A percentile compares a stretch with the other conserved stretches of the same genome.
Evolutionary conservation across 2,797 vertebrate genomes (phyloP).

Genomic region (Anableps anableps): DNA sequence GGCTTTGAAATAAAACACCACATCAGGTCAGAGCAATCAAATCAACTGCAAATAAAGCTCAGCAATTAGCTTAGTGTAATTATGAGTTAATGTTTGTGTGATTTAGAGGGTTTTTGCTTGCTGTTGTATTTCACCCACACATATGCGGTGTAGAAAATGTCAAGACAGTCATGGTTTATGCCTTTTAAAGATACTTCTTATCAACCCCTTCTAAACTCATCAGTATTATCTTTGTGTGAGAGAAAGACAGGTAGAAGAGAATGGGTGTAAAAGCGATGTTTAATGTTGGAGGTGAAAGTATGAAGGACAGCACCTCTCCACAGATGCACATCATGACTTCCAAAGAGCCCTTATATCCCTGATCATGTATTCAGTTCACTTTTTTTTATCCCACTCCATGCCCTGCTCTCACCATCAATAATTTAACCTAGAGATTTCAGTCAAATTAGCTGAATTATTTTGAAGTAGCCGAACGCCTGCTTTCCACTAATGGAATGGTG

Average conservation of each 20-base stretch:
- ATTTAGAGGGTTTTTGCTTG: constrained; percentile 40
- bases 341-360: constrained; percentile 46
- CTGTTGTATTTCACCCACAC: constrained; percentile 34
- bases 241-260: constrained; percentile 2
- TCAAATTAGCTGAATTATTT: constrained; percentile 74
- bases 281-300: constrained; percentile 27
- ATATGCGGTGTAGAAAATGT: not conserved
- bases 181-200: constrained; percentile 28
- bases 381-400: constrained; percentile 41
- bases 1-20: constrained; percentile 6
- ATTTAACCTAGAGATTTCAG: constrained; percentile 67
- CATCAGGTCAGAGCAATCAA: constrained; percentile 35
- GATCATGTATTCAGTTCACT: constrained; percentile 60
- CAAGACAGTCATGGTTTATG: not conserved
- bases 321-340: constrained; percentile 23
- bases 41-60: constrained; percentile 24
- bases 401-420: constrained; percentile 61
- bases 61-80: constrained; percentile 23
- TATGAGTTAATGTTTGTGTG: constrained; percentile 41
- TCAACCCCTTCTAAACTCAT: constrained; percentile 26
- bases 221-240: constrained; percentile 9
- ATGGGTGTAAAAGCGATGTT: constrained; percentile 16
- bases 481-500: constrained; percentile 62
- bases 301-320: constrained; percentile 53
- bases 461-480: constrained; percentile 65